Evolutionary conservation across 2,888 invertebrate species (phyloP).

Genomic region (Sinopyrophorus schimmeli): DNA sequence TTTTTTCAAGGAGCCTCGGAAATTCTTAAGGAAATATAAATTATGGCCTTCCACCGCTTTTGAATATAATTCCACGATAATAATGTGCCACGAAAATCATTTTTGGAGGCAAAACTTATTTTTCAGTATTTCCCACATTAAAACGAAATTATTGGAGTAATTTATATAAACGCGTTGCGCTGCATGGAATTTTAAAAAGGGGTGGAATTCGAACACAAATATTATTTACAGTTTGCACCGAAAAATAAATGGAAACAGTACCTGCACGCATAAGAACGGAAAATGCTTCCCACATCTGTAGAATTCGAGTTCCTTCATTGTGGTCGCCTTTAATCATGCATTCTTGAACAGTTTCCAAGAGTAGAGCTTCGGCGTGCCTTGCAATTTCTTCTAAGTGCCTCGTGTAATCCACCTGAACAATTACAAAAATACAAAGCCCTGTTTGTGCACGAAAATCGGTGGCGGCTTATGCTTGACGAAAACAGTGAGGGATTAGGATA

Average conservation of each 20-base stretch:
- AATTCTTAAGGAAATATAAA: conserved; percentile 12
- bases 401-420: conserved; percentile 65
- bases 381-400: conserved; percentile 73
- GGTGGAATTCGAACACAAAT: too few relatives aligned
- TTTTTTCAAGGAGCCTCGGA: conserved; percentile 1
- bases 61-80: conserved; percentile 7
- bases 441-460: too few relatives aligned
- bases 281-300: conserved; percentile 50
- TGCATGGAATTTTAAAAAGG: too few relatives aligned
- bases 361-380: conserved; percentile 60
- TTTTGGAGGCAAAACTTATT: too few relatives aligned
- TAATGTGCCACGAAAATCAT: neutral
- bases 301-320: conserved; percentile 41
- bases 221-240: too few relatives aligned
- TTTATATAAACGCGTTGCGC: too few relatives aligned
- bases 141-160: too few relatives aligned
- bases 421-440: conserved; percentile 3
- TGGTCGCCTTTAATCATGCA: conserved; percentile 51
- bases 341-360: conserved; percentile 59
- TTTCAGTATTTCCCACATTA: too few relatives aligned
- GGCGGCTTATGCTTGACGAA: too few relatives aligned
- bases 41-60: conserved; percentile 1
- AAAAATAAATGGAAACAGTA: conserved; percentile 10
- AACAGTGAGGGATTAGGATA: too few relatives aligned
- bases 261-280: conserved; percentile 32